phyloP scores from a whole-genome alignment of 1,140 invertebrate species.

The Camponotus vicinus region DNA sequence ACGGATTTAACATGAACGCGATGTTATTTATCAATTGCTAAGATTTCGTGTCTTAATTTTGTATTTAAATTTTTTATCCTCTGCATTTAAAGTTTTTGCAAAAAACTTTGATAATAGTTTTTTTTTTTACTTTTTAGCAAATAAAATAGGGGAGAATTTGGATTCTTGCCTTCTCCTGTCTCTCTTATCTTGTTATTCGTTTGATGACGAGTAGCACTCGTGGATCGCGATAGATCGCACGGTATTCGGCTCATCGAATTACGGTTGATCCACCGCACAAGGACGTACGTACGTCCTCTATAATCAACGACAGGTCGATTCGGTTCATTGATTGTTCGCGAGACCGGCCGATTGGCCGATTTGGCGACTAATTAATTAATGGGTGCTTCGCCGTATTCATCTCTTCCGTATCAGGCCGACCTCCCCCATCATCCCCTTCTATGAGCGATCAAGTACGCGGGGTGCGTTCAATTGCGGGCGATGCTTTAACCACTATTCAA shows the following conservation, averaged over 20 bases:
- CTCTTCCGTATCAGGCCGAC: constrained; percentile 49
- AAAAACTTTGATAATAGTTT: background rate
- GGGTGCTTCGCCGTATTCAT: constrained; percentile 66
- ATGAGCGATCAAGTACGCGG: constrained; percentile 56
- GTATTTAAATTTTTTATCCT: background rate
- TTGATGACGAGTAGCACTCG: constrained; percentile 4
- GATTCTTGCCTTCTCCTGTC: background rate
- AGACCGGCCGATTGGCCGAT: constrained; percentile 77
- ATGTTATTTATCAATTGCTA: background rate
- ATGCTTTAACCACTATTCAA: constrained; percentile 66
- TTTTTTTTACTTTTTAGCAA: background rate
- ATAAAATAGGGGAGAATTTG: background rate
- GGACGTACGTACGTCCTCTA: constrained; percentile 68
- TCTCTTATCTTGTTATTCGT: background rate
- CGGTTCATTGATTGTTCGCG: constrained; percentile 75
- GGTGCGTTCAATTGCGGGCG: constrained; percentile 41
- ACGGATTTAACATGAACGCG: background rate
- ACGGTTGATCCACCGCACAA: constrained; percentile 26
- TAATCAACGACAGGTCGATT: constrained; percentile 77
- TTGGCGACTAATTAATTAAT: constrained; percentile 80
- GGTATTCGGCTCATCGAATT: constrained; percentile 3
- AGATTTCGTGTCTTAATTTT: background rate
- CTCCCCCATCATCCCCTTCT: background rate
- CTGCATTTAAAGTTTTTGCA: background rate
- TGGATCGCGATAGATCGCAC: constrained; percentile 7